Evolutionary conservation across 2,888 invertebrate genomes (phyloP), one percentile per base, ranked within the genome.

Genomic region (Stenurella melanura): DNA sequence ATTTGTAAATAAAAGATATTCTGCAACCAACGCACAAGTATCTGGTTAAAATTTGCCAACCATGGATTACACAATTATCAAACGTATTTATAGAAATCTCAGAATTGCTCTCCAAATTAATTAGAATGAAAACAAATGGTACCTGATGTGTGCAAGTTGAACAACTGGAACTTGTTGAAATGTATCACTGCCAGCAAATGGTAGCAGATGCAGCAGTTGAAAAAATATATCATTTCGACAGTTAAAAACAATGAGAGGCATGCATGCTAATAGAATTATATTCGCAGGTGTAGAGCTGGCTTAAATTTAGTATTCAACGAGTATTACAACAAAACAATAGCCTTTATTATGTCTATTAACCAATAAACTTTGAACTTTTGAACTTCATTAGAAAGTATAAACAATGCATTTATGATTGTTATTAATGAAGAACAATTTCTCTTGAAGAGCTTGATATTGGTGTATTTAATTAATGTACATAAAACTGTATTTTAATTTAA

Each of bases 121-220:
- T 75, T 71, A 71, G 64, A 54, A 58, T 26, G 30, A 77, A 66
- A 76, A 77, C 68, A 74, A 76, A 80, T 80, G 76, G 70, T 76
- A 66, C 61, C 73, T 71, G 67, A 76, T 75, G 57, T 61, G 63
- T 75, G 75, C 70, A 77, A 71, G 71, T 73, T 19, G 78, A 78
- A 74, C 77, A 78, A 73, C 79, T 78, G 79, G 76, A 77, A 68
- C 78, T 81, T 80, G 77, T 79, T 75, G 74, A 69, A 74, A 74
- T 57, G 63, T 77, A 72, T 66, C 57, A 74, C 67, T 71, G 72
- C 77, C 74, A 67, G 42, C 74, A 63, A 68, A 74, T 42, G 66
- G 42, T 12, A 19, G 38, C 67, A 67, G 54, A 19, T 50, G 50
- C 67, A 15, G 54, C 74, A 72, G 70, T 68, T 56, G 58, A 72